Conservation (phyloP, 2,888 invertebrate species). For the Ectobius pallidus region DNA sequence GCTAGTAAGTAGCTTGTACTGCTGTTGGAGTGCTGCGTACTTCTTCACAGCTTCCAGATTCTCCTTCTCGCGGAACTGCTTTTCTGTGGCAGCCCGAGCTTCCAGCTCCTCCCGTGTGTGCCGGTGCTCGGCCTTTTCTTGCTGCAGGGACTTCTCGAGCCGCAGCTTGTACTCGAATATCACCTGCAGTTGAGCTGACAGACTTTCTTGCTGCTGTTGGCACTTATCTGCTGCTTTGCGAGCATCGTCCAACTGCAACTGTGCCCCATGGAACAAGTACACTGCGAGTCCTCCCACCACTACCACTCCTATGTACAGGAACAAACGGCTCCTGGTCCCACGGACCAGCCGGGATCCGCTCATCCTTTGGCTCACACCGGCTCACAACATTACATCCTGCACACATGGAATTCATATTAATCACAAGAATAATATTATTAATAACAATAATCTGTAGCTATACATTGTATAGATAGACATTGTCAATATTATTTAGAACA, state of each 20-base stretch:
- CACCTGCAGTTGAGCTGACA: conserved; percentile 64
- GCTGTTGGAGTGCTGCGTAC: conserved; percentile 61
- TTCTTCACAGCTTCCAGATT: conserved; percentile 59
- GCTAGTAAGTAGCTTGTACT: conserved; percentile 60
- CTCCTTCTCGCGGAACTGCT: conserved; percentile 58
- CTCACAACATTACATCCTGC: conserved; percentile 10
- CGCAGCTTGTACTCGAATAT: conserved; percentile 64
- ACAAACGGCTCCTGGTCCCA: conserved; percentile 63
- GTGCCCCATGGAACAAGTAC: conserved; percentile 64
- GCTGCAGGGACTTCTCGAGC: conserved; percentile 63
- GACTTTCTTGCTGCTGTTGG: conserved; percentile 63
- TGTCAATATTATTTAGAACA: no score
- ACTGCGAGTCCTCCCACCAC: conserved; percentile 61
- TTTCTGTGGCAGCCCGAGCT: conserved; percentile 57
- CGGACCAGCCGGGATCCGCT: conserved; percentile 62
- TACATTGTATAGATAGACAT: no score
- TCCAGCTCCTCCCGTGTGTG: conserved; percentile 59
- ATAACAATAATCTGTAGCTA: no score
- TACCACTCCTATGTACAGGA: conserved; percentile 60
- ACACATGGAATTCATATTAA: no score
- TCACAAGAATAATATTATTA: no score
- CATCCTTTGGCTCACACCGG: conserved; percentile 49
- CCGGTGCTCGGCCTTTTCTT: conserved; percentile 61
- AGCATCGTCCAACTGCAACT: conserved; percentile 62
- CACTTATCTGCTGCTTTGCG: conserved; percentile 60